Evolutionary conservation across 2,888 invertebrate species (phyloP).

Genomic region (Drosophila merina): DNA sequence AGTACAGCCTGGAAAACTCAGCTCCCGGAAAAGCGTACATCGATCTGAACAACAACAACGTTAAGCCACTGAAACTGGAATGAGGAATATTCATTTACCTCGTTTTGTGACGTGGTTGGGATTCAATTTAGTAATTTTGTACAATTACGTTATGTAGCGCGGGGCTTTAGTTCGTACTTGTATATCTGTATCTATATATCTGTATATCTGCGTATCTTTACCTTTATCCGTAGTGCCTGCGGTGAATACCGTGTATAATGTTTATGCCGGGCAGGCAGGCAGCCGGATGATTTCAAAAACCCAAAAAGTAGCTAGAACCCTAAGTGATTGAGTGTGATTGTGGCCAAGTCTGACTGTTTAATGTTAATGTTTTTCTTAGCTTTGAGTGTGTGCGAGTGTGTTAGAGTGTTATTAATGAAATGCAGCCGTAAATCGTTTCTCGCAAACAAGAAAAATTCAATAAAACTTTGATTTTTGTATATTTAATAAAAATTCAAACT

Average conservation of each 20-base stretch:
- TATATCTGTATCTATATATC: constrained; percentile 41
- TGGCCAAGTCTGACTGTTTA: constrained; percentile 23
- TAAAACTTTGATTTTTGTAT: constrained; percentile 49
- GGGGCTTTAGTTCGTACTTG: constrained; percentile 57
- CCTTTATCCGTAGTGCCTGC: constrained; percentile 28
- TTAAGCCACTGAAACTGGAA: constrained; percentile 77
- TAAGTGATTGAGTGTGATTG: constrained; percentile 48
- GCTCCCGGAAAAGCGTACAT: constrained; percentile 79
- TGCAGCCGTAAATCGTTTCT: constrained; percentile 56
- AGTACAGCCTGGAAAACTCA: constrained; percentile 47
- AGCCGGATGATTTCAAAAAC: constrained; percentile 55
- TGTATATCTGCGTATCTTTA: constrained; percentile 46
- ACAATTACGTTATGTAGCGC: constrained; percentile 29
- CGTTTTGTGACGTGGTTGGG: constrained; percentile 2
- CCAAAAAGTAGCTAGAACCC: constrained; percentile 68
- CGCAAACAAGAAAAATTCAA: constrained; percentile 59
- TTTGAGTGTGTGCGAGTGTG: constrained; percentile 47
- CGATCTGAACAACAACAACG: constrained; percentile 81
- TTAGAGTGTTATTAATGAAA: constrained; percentile 53
- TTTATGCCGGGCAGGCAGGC: constrained; percentile 74
- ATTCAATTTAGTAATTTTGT: constrained; percentile 25
- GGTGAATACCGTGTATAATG: constrained; percentile 53
- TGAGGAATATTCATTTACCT: constrained; percentile 35
- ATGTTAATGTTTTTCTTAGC: constrained; percentile 41
- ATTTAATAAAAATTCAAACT: constrained; percentile 37